These are phyloP conservation scores for Stenoptilia bipunctidactyla DNA, from an alignment of 2,888 invertebrate genomes.

Conservation along the genomic window DNA sequence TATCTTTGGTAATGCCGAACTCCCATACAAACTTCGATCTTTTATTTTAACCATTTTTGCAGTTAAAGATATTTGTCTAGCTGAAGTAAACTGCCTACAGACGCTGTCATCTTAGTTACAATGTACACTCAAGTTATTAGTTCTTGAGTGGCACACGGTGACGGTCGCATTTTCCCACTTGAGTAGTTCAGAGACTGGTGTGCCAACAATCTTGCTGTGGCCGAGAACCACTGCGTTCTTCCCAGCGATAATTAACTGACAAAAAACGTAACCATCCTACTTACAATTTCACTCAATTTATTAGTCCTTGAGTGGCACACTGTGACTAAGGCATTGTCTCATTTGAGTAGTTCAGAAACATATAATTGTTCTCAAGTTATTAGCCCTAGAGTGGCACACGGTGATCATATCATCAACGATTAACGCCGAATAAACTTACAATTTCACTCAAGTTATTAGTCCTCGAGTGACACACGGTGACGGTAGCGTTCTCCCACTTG, in stretches of 20 bases:
- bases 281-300: slow-evolving; percentile 81
- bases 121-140: slow-evolving; percentile 81
- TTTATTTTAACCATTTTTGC: too few relatives aligned
- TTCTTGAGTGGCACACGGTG: slow-evolving; percentile 96
- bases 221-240: slow-evolving; percentile 94
- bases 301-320: slow-evolving; percentile 96
- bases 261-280: too few relatives aligned
- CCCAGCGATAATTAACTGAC: too few relatives aligned
- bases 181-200: slow-evolving; percentile 92
- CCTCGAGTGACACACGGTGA: slow-evolving; percentile 96
- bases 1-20: too few relatives aligned
- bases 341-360: slow-evolving; percentile 93
- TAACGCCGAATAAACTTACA: too few relatives aligned
- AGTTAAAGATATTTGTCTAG: too few relatives aligned
- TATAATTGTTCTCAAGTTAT: too few relatives aligned
- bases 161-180: slow-evolving; percentile 98
- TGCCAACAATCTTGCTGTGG: slow-evolving; percentile 97
- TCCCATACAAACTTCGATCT: too few relatives aligned
- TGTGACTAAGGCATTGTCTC: slow-evolving; percentile 97
- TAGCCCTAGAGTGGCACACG: too few relatives aligned
- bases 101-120: too few relatives aligned
- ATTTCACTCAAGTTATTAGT: slow-evolving; percentile 85
- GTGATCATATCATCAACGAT: too few relatives aligned
- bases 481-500: slow-evolving; percentile 97
- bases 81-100: too few relatives aligned